Percentiles rank a stretch among this genome's conserved stretches.
phyloP scores from a whole-genome alignment of 1,140 invertebrate genomes.

The Eriocheir sinensis region DNA sequence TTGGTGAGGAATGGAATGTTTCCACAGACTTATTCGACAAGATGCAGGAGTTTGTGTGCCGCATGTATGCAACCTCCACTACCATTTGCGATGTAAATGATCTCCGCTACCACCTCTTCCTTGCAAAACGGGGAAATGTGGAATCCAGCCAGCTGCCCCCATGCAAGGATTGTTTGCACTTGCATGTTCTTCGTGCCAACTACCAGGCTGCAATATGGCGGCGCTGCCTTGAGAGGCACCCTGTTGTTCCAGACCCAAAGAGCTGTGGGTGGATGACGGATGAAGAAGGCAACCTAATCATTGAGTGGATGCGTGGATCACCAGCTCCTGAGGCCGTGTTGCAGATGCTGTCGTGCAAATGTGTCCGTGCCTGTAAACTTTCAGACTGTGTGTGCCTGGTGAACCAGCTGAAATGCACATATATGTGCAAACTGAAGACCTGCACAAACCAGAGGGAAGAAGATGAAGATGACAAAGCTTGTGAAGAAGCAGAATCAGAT shows the following conservation, averaged over 20 bases:
- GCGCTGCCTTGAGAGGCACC: background rate
- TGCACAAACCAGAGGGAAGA: background rate
- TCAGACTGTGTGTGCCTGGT: slow-evolving; percentile 7
- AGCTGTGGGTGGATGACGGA: background rate
- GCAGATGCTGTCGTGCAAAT: background rate
- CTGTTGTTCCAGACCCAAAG: background rate
- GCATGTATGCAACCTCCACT: background rate
- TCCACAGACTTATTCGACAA: background rate
- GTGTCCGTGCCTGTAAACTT: background rate
- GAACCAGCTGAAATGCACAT: slow-evolving; percentile 24
- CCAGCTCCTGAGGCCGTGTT: slow-evolving; percentile 47
- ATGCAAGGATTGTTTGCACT: background rate
- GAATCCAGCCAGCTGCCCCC: slow-evolving; percentile 62
- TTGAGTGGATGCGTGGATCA: background rate
- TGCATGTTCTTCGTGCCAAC: slow-evolving; percentile 34
- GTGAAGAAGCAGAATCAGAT: too few relatives aligned
- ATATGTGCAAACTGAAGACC: background rate
- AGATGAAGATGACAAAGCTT: too few relatives aligned
- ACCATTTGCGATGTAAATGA: background rate
- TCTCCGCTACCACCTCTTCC: slow-evolving; percentile 46
- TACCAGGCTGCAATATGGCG: slow-evolving; percentile 53
- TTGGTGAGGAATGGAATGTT: slow-evolving; percentile 41
- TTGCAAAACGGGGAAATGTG: background rate
- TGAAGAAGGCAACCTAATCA: background rate
- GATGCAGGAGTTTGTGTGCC: slow-evolving; percentile 39